A percentile compares a stretch with the other conserved stretches of the same genome.
Evolutionary conservation across 2,888 invertebrate genomes (phyloP).

Genomic region (Cremastinae sp.): DNA sequence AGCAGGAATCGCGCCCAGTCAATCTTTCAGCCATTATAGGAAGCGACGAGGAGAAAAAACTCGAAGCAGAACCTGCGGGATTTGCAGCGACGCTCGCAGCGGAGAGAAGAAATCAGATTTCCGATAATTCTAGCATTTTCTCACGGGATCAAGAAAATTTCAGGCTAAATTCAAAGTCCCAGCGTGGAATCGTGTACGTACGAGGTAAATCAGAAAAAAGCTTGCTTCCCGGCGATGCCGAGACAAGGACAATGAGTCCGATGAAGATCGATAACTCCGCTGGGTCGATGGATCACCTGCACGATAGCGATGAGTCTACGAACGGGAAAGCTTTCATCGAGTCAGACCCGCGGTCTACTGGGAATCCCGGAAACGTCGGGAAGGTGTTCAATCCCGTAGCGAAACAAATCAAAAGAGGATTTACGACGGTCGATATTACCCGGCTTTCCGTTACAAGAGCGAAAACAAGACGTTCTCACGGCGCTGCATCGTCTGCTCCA

Average conservation of each 20-base stretch:
- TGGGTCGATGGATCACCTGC: constrained; percentile 20
- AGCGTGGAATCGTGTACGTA: constrained; percentile 7
- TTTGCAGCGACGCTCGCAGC: constrained; percentile 8
- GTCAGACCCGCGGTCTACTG: background rate
- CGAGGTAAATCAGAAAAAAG: constrained; percentile 23
- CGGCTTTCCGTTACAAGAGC: background rate
- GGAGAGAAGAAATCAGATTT: constrained; percentile 22
- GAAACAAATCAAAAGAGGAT: constrained; percentile 44
- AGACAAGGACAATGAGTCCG: constrained; percentile 37
- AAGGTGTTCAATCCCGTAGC: background rate
- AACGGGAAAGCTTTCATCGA: background rate
- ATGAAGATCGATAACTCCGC: constrained; percentile 45
- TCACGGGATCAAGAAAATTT: constrained; percentile 33
- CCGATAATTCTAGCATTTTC: constrained; percentile 31
- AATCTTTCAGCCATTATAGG: background rate
- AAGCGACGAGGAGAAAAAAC: constrained; percentile 10
- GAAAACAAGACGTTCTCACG: constrained; percentile 3
- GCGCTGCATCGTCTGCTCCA: background rate
- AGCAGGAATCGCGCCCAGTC: background rate
- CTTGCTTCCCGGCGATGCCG: constrained; percentile 6
- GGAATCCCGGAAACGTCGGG: background rate
- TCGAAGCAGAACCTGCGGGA: constrained; percentile 1
- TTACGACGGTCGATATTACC: constrained; percentile 28
- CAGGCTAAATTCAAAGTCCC: constrained; percentile 4
- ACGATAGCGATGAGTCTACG: constrained; percentile 5